Evolutionary conservation across 92 coral and sea anemone species (phyloP).

Genomic region (Plumapathes pennacea): DNA sequence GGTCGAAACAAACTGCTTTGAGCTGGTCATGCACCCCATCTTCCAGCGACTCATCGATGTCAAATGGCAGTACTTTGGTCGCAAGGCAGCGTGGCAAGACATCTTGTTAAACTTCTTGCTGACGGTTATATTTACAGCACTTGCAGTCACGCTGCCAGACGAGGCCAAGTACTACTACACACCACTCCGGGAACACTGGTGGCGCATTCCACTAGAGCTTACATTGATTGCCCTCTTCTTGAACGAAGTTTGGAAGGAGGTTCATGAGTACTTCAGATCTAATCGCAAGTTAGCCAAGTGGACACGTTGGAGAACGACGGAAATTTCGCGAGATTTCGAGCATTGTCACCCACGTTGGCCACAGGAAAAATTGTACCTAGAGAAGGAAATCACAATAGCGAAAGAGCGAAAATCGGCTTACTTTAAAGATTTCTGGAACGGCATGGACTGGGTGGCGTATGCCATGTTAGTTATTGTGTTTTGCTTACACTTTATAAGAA

Average conservation of each 20-base stretch:
- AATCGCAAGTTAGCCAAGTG: slow-evolving; percentile 30
- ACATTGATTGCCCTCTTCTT: slow-evolving; percentile 39
- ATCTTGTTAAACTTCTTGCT: slow-evolving; percentile 51
- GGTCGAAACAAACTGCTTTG: slow-evolving; percentile 60
- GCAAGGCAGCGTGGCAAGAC: slow-evolving; percentile 41
- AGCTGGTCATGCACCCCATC: slow-evolving; percentile 68
- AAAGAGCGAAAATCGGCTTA: slow-evolving; percentile 36
- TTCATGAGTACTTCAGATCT: slow-evolving; percentile 49
- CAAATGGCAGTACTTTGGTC: slow-evolving; percentile 58
- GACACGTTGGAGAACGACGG: slow-evolving; percentile 44
- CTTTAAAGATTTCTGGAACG: slow-evolving; percentile 65
- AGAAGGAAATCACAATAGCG: slow-evolving; percentile 20
- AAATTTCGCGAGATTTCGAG: slow-evolving; percentile 47
- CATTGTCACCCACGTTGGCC: slow-evolving; percentile 72
- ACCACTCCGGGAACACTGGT: slow-evolving; percentile 42
- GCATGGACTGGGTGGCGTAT: slow-evolving; percentile 59
- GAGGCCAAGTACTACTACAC: slow-evolving; percentile 25
- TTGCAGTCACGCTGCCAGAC: slow-evolving; percentile 47
- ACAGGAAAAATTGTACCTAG: slow-evolving; percentile 35
- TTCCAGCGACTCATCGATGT: slow-evolving; percentile 71
- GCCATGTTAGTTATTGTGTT: slow-evolving; percentile 31
- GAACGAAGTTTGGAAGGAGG: slow-evolving; percentile 49
- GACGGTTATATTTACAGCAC: slow-evolving; percentile 46
- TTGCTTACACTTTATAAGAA: slow-evolving; percentile 17
- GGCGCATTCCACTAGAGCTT: slow-evolving; percentile 57